Evolutionary conservation across 1,140 invertebrate species (phyloP), one percentile per base, ranked within the genome.

Genomic region (Drosophila kanapiae): DNA sequence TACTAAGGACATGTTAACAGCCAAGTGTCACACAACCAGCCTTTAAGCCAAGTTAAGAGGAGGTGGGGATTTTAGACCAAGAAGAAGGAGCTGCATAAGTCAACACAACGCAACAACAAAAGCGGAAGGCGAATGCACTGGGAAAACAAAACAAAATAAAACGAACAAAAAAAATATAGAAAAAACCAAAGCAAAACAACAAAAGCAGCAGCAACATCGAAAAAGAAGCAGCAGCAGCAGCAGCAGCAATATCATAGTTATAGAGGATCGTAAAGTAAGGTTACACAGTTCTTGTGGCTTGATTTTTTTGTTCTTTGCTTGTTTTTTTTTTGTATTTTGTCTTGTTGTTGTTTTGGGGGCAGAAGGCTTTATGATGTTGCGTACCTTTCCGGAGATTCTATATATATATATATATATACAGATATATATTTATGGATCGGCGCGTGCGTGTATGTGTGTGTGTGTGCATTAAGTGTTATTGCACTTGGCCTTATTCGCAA

Each of bases 91-190:
- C 80, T 83, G 75, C 80, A 82, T 65, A 83, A 82, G 70, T 82
- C 80, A 79, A 79, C 63, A 64, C 69, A 58, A 56, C 49, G 67
- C 53, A 82, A 74, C 45, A 82, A 67, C 31, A 70, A 54, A 64
- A 78, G 65, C 81, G 76, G 80, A 82, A 82, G 80, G 80, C 80
- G 80, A 82, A 83, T 83, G 81, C 76, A 72, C 81, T 83, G 67
- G 54, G 65, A 80, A 72, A 80, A 72, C 76, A 62, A 71, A 54
- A 37, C 18, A 54, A 54, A 11, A 54, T 3, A 10, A 37, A 54
- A 54, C 16, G 18, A 8, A 29, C n/a, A 27, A 0, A 37, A 54
- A 23, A 54, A 53, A 11, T 13, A 38, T 31, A n/a, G 4, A 18
- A 16, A 33, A 2, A 16, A n/a, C 0, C 16, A 35, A 49, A 31